Evolutionary conservation across 2,888 invertebrate genomes (phyloP), one percentile per base, ranked within the genome.

Genomic region (Amorpha juglandis): DNA sequence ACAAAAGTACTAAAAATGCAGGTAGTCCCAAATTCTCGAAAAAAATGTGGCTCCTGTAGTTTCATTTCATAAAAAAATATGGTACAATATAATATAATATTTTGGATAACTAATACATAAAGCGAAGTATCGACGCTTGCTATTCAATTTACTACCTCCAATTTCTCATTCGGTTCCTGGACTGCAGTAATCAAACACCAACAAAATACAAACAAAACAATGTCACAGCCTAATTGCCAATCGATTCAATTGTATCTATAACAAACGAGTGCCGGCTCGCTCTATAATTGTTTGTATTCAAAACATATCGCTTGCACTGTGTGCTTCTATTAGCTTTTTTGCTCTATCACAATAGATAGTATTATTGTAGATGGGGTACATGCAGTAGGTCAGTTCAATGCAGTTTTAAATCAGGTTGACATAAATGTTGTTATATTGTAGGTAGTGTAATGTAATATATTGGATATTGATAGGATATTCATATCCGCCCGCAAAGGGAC

Each of bases 251-350:
- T 19, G 58, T 58, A 58, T 58, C 38, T 58, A 6, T 19, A 58
- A 38, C 38, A 42, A 42, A 38, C 42, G 58, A 55, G 38, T 35
- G 35, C 58, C 42, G 42, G 58, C 58, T 38, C 16, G 58, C 58
- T 38, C 38, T 38, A 58, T 58, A 58, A 58, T 58, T 58, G 58
- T 58, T 58, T 58, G 42, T 58, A 58, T 58, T 58, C 58, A 58
- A 58, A 58, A 58, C 58, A 58, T 42, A 58, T 58, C 42, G 58
- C 58, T 58, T 42, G 58, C 58, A 38, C 58, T 55, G 55, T 16
- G 35, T 35, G 55, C 38, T 1, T 42, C 38, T 42, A 21, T 42
- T 58, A 58, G 42, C 58, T 42, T 58, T 58, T 58, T 58, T 58
- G 42, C 42, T 42, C 42, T 1, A n/a, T n/a, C 42, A 58, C 38